These are phyloP conservation scores for Clavelina lepadiformis DNA, from an alignment of 23 tunicate genomes.

Conservation along the genomic window DNA sequence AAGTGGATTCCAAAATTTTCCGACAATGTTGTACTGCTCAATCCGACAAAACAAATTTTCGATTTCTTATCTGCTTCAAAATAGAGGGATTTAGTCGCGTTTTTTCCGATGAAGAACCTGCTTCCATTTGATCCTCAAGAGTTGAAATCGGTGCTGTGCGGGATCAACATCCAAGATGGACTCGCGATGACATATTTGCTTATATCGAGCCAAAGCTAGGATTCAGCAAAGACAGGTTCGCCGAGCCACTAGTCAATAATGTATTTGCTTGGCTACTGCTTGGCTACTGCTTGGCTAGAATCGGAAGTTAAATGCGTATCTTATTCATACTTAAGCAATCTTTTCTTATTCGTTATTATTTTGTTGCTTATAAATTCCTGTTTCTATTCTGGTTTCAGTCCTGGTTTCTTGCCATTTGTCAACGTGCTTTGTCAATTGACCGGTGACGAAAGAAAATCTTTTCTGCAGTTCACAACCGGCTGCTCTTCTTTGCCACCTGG, in stretches of 20 bases:
- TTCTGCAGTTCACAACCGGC: conserved; percentile 91
- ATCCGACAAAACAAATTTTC: too few species aligned
- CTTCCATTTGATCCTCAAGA: conserved; percentile 52
- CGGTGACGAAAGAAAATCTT: conserved; percentile 77
- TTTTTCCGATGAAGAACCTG: conserved; percentile 49
- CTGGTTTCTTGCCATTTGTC: conserved; percentile 82
- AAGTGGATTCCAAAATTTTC: too few species aligned
- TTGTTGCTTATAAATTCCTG: not conserved
- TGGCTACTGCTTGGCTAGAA: not conserved
- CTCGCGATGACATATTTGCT: conserved; percentile 54
- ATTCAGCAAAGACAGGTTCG: conserved; percentile 80
- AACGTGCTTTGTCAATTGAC: conserved; percentile 73
- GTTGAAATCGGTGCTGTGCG: conserved; percentile 55
- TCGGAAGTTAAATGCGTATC: not conserved
- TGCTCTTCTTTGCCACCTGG: conserved; percentile 99
- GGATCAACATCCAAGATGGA: conserved; percentile 90
- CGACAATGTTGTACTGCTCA: too few species aligned
- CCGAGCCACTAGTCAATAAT: too few species aligned
- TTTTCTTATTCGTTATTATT: not conserved
- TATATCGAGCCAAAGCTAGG: conserved; percentile 88
- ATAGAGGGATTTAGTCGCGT: conserved; percentile 87
- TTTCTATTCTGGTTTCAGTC: conserved; percentile 23
- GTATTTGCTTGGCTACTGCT: not conserved
- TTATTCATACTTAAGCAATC: not conserved
- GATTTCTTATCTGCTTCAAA: too few species aligned